Conservation (phyloP, 2,797 vertebrate genomes). For the Pyrrhura leucotis region DNA sequence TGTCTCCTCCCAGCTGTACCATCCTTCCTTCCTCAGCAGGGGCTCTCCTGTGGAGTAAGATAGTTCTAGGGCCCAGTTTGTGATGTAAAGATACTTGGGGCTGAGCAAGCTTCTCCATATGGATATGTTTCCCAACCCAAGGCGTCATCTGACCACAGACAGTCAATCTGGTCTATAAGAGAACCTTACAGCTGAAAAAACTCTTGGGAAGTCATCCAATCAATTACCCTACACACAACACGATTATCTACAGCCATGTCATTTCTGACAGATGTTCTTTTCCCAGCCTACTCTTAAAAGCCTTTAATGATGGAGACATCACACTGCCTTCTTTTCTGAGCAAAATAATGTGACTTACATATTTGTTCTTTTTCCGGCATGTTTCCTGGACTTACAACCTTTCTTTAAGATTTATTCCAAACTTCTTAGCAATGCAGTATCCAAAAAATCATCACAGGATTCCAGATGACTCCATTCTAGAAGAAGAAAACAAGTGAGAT, state of each 20-base stretch:
- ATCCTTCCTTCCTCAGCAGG: not conserved
- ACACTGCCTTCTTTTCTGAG: not conserved
- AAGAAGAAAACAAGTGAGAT: not conserved
- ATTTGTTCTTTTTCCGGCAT: not conserved
- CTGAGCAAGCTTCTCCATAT: not conserved
- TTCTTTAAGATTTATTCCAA: not conserved
- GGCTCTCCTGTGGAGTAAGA: not conserved
- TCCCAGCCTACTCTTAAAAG: slow-evolving; percentile 16
- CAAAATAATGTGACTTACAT: not conserved
- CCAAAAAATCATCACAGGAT: not conserved
- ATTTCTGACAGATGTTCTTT: slow-evolving; percentile 28
- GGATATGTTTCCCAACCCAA: not conserved
- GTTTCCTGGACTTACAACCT: not conserved
- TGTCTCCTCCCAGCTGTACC: not conserved
- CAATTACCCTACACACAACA: not conserved
- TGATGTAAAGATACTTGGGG: not conserved
- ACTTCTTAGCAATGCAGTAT: not conserved
- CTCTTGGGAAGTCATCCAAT: slow-evolving; percentile 18
- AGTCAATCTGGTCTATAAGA: not conserved
- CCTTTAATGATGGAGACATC: slow-evolving; percentile 4
- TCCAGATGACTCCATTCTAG: not conserved
- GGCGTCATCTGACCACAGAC: not conserved
- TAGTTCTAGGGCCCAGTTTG: not conserved
- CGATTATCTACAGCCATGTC: slow-evolving; percentile 16
- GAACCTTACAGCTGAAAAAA: slow-evolving; percentile 16